Evolutionary conservation across 2,113 vertebrate genomes (phyloP), one percentile per base, ranked within the genome.

Genomic region (Paralichthys olivaceus): DNA sequence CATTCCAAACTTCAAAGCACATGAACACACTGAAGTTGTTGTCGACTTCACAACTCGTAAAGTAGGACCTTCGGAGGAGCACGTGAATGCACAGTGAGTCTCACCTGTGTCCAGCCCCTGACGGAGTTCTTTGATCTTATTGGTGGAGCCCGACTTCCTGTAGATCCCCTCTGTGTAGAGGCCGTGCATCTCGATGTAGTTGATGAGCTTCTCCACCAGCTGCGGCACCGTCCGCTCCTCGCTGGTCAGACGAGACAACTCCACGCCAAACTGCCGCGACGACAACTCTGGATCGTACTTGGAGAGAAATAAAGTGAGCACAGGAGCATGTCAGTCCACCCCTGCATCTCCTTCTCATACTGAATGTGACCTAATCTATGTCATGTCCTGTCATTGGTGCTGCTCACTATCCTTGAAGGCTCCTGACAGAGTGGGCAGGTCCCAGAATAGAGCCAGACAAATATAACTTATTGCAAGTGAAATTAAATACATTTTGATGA

Each of bases 101-200:
- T 67, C 83, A 97, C 98, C 98, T 72, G 96, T 96, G 72, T 99
- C 97, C 1, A 99, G 95, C 43, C 96, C 96, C 81, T 95, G 96
- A 25, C 96, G 95, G 47, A 99, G 95, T 80, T 99, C 97, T 88
- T 98, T 99, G 88, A 98, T 97, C 91, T 99, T 99, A 92, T 98
- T 99, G 90, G 96, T 96, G 79, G 97, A 98, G 7, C 98, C 98
- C 0, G 98, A 97, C 87, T 99, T 99, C 83, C 98, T 94, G 91
- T 99, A 99, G 90, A 99, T 99, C 57, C 98, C 98, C 90, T 99
- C 98, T 0, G 97, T 98, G 91, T 99, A 99, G 9, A 99, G 93
- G 81, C 97, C 98, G 0, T 99, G 98, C 96, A 99, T 99, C 89
- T 99, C 97, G 0, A 99, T 98, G 91, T 99, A 99, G 91, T 96